Evolutionary conservation across 1,140 invertebrate species (phyloP), one percentile per base, ranked within the genome.

Genomic region (Cydia fagiglandana): DNA sequence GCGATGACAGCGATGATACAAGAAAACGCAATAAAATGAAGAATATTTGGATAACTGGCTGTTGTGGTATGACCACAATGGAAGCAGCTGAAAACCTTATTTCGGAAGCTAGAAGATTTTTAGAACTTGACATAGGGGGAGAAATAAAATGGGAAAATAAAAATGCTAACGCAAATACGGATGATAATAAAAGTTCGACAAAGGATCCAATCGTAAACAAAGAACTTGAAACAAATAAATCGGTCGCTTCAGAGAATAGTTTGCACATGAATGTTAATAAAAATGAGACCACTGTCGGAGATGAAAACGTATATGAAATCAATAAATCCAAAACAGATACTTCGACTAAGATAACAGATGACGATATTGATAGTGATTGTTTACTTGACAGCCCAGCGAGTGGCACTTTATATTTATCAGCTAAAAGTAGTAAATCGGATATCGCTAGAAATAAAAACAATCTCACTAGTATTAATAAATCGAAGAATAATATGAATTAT

Each of bases 1-100:
- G 94, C 64, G 96, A 97, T 85, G 94, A 95, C 75, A 94, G 94
- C 56, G 93, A 93, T 79, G 96, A 97, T 77, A 91, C 94, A 13
- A 93, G 94, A 64, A 94, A 96, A 84, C 94, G 96, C 75, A 95
- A 95, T 83, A 94, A 95, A 89, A 94, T 95, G 73, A 94, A 95
- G 85, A 95, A 94, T 83, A 94, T 98, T 76, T 98, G 96, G 94
- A 95, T 99, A 28, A 97, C 96, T 1, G 98, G 97, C 15, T 95
- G 95, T 88, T 94, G 96, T 84, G 96, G 96, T 24, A 93, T 99
- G 75, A 97, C 97, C 50, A 96, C 97, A 64, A 94, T 93, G 77
- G 96, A 98, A 91, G 98, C 97, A 17, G 97, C 98, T 20, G 85
- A 94, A 76, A 93, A 97, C 73, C 93, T 99, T 4, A 96, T 99